phyloP scores from a whole-genome alignment of 1,140 invertebrate genomes.

The Campodea augens region DNA sequence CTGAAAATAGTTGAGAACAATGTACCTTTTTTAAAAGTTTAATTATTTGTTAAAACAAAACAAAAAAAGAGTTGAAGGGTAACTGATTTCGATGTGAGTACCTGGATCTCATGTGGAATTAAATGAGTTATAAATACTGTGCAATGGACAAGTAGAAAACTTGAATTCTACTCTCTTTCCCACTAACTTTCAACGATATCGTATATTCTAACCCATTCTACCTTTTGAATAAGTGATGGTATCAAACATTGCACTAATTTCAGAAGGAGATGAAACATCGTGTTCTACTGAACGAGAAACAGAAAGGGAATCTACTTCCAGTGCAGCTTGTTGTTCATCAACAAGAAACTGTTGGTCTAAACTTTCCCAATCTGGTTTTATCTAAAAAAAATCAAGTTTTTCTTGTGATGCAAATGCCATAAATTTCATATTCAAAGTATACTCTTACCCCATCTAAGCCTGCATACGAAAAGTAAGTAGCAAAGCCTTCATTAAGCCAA shows the following conservation, averaged over 20 bases:
- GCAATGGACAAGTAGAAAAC: no score
- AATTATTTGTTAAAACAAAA: no score
- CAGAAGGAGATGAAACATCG: conserved; percentile 21
- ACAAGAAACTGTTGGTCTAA: conserved; percentile 1
- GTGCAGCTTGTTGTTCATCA: background rate
- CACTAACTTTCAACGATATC: no score
- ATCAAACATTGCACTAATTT: conserved; percentile 30
- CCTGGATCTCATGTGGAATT: no score
- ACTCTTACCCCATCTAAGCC: conserved; percentile 13
- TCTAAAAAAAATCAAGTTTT: conserved; percentile 2
- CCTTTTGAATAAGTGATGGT: conserved; percentile 29
- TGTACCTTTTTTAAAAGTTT: no score
- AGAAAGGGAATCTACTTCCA: conserved; percentile 10
- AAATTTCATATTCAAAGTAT: conserved; percentile 2
- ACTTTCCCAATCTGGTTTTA: conserved; percentile 4
- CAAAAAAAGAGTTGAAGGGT: no score
- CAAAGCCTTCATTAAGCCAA: conserved; percentile 22
- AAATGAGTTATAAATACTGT: no score
- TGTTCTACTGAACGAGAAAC: conserved; percentile 18
- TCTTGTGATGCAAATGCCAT: background rate
- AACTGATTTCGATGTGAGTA: no score
- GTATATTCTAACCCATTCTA: no score
- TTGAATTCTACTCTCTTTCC: no score
- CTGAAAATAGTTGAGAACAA: no score
- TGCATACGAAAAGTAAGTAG: conserved; percentile 15